These are phyloP conservation scores for Meda fulgida DNA, from an alignment of 2,797 vertebrate species.

Conservation along the genomic window DNA sequence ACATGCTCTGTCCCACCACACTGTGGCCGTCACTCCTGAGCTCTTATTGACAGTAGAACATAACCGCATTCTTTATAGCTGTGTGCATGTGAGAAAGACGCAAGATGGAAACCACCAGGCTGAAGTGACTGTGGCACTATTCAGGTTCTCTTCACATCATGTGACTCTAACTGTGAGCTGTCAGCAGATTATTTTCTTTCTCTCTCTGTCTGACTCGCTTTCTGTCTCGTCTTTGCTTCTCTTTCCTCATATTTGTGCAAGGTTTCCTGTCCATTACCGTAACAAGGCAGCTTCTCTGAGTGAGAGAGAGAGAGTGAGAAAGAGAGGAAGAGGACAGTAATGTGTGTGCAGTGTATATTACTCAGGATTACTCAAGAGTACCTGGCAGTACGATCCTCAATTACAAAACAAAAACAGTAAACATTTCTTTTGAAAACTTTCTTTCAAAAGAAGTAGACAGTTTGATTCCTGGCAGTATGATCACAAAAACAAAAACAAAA, in stretches of 20 bases:
- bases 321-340: not conserved
- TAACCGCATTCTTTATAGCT: constrained; percentile 16
- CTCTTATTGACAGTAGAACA: constrained; percentile 29
- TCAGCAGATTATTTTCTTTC: constrained; percentile 63
- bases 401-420: not conserved
- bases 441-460: not conserved
- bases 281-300: constrained; percentile 52
- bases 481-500: not conserved
- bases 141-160: constrained; percentile 71
- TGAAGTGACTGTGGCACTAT: constrained; percentile 56
- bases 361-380: constrained; percentile 31
- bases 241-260: constrained; percentile 73
- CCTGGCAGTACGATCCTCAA: not conserved
- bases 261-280: constrained; percentile 77
- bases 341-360: constrained; percentile 1
- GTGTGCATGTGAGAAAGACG: constrained; percentile 49
- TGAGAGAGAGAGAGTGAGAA: not conserved
- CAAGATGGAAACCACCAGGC: constrained; percentile 66
- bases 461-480: not conserved
- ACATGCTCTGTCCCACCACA: constrained; percentile 14
- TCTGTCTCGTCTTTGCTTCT: constrained; percentile 33
- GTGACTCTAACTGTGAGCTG: constrained; percentile 77
- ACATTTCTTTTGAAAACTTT: not conserved
- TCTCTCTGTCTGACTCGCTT: constrained; percentile 1
- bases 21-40: constrained; percentile 14